Base-by-base conservation (phyloP, 1,140 invertebrate species). In the Bilobella aurantiaca region DNA sequence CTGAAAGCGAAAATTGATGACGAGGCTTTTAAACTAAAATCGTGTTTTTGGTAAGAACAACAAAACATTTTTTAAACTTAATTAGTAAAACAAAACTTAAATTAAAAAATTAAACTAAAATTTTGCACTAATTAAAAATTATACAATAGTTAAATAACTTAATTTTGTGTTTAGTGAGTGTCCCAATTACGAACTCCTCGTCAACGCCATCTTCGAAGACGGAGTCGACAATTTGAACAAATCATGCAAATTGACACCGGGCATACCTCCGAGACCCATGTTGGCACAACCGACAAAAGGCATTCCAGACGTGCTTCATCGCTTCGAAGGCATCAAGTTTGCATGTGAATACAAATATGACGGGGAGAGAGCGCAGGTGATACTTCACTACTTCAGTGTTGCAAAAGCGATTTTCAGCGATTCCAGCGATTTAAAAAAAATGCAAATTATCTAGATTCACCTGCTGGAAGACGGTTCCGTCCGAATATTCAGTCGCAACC, bases 261-360 rank as follows among this genome's bases (percentile, higher is more conserved):
- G 94, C 63, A 85, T 98, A 73, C 97, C 97, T 14, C 79, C 99
- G 49, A 94, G 96, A 77, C 97, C 97, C 8, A 99, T 99, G 97
- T 82, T 99, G 69, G 97, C 96, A 1, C 94, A 98, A 79, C 96
- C 97, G 16, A 96, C 96, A 0, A 93, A 92, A 78, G 93, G 93
- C 1, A 85, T 93, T 1, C 81, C 84, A 62, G 95, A 99, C 79
- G 90, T 99, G 18, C 78, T 99, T 2, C 82, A 86, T 58, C 82
- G 93, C 63, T 99, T 99, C 78, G 93, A 96, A 66, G 85, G 87
- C 30, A 79, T 89, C 71, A 87, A 90, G 74, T 99, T 99, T 75
- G 98, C 96, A 1, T 99, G 96, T 77, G 97, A 99, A 81, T 99
- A 88, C 84, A 99, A 99, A 78, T 99, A 99, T 78, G 97, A 99